These are phyloP conservation scores for Frankliniella fusca DNA, from an alignment of 2,888 invertebrate genomes.

Conservation along the genomic window DNA sequence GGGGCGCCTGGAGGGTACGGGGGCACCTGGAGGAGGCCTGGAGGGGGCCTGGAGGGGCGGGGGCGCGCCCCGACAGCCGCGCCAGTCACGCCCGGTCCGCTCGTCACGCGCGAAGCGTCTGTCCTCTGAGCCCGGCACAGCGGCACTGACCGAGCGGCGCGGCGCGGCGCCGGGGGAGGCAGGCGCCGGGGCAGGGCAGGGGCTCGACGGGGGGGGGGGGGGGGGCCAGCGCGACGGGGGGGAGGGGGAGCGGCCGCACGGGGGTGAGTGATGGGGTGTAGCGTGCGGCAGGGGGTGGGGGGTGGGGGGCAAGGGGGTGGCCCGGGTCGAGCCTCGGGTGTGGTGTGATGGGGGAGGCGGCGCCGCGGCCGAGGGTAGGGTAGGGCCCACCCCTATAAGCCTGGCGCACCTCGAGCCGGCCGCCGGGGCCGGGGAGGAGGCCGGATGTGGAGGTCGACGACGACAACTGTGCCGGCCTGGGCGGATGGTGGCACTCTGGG, in stretches of 20 bases:
- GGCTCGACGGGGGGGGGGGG: neutral
- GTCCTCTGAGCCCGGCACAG: constrained; percentile 18
- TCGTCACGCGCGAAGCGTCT: neutral
- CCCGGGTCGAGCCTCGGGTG: neutral
- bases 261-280: neutral
- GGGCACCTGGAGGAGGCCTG: neutral
- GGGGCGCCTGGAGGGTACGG: neutral
- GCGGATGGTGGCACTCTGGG: no score
- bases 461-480: no score
- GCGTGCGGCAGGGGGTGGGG: neutral
- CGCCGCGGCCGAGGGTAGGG: neutral
- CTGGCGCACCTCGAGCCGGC: neutral
- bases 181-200: neutral
- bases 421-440: no score
- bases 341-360: neutral
- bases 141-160: neutral
- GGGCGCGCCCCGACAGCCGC: constrained; percentile 2
- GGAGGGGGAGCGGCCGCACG: neutral
- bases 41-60: constrained; percentile 11
- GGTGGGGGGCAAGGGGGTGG: neutral
- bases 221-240: neutral
- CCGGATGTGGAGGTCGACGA: no score
- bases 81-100: neutral
- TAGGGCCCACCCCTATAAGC: neutral
- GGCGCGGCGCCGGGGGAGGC: neutral